phyloP scores from a whole-genome alignment of 2,888 invertebrate species.

The Agriopis aurantiaria region DNA sequence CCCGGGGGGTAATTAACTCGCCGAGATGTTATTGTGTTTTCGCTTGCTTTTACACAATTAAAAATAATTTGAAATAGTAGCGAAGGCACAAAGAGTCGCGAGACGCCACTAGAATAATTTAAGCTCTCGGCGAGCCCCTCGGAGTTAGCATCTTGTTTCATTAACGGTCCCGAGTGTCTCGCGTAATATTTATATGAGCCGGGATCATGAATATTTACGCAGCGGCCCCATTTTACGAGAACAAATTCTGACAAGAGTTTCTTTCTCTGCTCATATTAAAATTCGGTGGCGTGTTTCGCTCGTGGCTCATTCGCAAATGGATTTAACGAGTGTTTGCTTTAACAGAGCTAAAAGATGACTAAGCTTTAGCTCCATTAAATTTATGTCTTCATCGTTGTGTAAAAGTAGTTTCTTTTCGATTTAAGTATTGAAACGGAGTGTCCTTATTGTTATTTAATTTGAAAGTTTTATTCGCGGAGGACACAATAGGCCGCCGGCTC shows the following conservation, averaged over 20 bases:
- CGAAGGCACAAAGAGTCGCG: slow-evolving; percentile 67
- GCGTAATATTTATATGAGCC: slow-evolving; percentile 76
- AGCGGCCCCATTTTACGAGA: slow-evolving; percentile 59
- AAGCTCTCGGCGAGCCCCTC: slow-evolving; percentile 63
- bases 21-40: slow-evolving; percentile 71
- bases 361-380: slow-evolving; percentile 10
- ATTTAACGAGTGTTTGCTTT: slow-evolving; percentile 38
- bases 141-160: slow-evolving; percentile 81
- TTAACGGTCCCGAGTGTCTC: slow-evolving; percentile 70
- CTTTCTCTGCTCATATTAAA: slow-evolving; percentile 57
- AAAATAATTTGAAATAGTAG: slow-evolving; percentile 84
- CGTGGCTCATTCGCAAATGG: slow-evolving; percentile 36
- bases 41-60: slow-evolving; percentile 80
- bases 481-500: slow-evolving; percentile 48
- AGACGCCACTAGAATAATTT: slow-evolving; percentile 75
- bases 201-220: slow-evolving; percentile 78
- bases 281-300: slow-evolving; percentile 43
- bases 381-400: slow-evolving; percentile 21
- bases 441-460: slow-evolving; percentile 67
- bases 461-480: slow-evolving; percentile 62
- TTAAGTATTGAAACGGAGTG: slow-evolving; percentile 37
- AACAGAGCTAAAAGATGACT: slow-evolving; percentile 3
- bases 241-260: slow-evolving; percentile 63
- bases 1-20: slow-evolving; percentile 71
- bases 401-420: slow-evolving; percentile 20